These are phyloP conservation scores for Hippoglossus stenolepis DNA, from an alignment of 2,113 vertebrate species.

Conservation along the genomic window DNA sequence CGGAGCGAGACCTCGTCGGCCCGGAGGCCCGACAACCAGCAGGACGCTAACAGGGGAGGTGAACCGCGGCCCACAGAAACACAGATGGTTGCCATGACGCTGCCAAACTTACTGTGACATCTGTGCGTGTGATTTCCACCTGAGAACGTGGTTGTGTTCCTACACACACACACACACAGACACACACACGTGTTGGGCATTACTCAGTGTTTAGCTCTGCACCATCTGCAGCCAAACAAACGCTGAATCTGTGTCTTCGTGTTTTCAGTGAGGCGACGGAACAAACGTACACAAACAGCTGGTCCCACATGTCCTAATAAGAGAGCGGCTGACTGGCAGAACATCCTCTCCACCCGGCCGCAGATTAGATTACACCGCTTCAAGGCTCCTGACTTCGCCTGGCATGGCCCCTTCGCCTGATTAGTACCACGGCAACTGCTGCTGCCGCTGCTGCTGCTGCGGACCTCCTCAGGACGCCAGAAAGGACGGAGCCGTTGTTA, in stretches of 20 bases:
- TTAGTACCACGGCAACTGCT: slow-evolving; percentile 12
- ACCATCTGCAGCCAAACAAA: slow-evolving; percentile 26
- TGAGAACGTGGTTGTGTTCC: background rate
- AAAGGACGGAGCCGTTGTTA: no score
- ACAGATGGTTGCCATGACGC: slow-evolving; percentile 30
- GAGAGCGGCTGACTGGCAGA: slow-evolving; percentile 60
- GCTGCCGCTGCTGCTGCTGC: background rate
- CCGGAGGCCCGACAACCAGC: no score
- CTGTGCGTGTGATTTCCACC: background rate
- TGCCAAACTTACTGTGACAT: background rate
- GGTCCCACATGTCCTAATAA: slow-evolving; percentile 64
- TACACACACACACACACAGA: background rate
- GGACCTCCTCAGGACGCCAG: background rate
- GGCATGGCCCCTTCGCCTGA: slow-evolving; percentile 8
- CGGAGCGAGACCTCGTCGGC: background rate
- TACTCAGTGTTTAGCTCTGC: background rate
- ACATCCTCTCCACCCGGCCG: slow-evolving; percentile 25
- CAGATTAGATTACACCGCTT: slow-evolving; percentile 58
- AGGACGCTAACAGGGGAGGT: background rate
- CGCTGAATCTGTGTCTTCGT: slow-evolving; percentile 1
- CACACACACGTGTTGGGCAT: background rate
- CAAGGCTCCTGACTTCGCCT: slow-evolving; percentile 48
- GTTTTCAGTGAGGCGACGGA: slow-evolving; percentile 14
- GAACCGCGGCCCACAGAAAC: slow-evolving; percentile 14
- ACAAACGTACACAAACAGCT: slow-evolving; percentile 63